These are phyloP conservation scores for Poeciliopsis occidentalis DNA, from an alignment of 2,113 vertebrate genomes.

Conservation along the genomic window DNA sequence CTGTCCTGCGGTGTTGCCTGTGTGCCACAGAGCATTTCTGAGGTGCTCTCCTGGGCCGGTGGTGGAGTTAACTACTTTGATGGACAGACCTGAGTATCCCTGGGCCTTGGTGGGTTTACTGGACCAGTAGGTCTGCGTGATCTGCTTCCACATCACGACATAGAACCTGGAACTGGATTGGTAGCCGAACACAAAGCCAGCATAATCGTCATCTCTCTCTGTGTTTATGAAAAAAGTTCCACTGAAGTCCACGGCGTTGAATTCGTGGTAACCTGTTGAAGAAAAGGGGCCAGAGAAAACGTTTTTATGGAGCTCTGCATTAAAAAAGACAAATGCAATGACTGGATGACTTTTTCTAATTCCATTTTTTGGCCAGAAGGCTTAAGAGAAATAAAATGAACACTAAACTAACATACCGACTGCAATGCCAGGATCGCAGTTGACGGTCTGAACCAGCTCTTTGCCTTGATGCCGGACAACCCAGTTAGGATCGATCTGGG, in stretches of 20 bases:
- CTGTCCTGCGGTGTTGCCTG: slow-evolving; percentile 95
- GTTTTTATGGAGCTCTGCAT: neutral
- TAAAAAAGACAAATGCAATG: neutral
- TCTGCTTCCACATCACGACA: slow-evolving; percentile 99
- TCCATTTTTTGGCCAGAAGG: too few species aligned
- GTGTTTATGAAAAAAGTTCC: slow-evolving; percentile 99
- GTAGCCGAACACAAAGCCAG: slow-evolving; percentile 97
- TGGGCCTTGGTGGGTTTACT: slow-evolving; percentile 94
- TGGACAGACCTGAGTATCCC: slow-evolving; percentile 96
- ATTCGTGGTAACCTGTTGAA: slow-evolving; percentile 91
- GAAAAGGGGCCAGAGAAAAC: neutral
- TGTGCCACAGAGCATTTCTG: slow-evolving; percentile 98
- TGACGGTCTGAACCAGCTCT: slow-evolving; percentile 98
- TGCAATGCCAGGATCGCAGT: slow-evolving; percentile 98
- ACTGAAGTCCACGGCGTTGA: slow-evolving; percentile 97
- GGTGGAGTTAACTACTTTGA: slow-evolving; percentile 98
- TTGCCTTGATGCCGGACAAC: slow-evolving; percentile 98
- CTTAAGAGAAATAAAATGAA: too few species aligned
- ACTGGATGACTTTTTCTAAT: too few species aligned
- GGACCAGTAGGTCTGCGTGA: slow-evolving; percentile 98
- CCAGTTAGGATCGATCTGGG: slow-evolving; percentile 99
- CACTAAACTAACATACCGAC: slow-evolving; percentile 80
- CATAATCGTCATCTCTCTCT: slow-evolving; percentile 96
- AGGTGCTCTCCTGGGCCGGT: slow-evolving; percentile 97
- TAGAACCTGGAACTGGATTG: slow-evolving; percentile 99